Evolutionary conservation across 2,888 invertebrate species (phyloP), one percentile per base, ranked within the genome.

Genomic region (Amorpha juglandis): DNA sequence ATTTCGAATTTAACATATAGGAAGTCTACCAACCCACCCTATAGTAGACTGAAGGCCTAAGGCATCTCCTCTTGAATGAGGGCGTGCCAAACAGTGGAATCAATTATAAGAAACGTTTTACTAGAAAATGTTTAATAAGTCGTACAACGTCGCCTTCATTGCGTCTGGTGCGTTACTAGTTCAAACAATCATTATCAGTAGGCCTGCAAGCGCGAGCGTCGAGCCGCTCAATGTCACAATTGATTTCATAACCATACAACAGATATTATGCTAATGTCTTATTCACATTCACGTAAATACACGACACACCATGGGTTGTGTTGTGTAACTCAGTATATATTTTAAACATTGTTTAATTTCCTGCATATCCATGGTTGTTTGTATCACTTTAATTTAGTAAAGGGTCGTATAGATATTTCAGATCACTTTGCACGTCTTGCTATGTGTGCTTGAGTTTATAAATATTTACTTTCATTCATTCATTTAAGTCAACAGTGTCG

Each of bases 181-280:
- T 19, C 42, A 83, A 81, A 82, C 76, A 78, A 78, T 70, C 75
- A 77, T 77, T 76, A 74, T 72, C 73, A 71, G 75, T 71, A 74
- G 73, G 76, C 73, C 77, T 69, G 72, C 74, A 71, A 71, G 27
- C 51, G 16, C 12, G 27, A 35, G 35, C n/a, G 55, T n/a, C 38
- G 42, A 42, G 35, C 38, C 16, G 38, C 70, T 81, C 83, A 83
- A 81, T 81, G 82, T 75, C 82, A 81, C 72, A 71, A 70, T 72
- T 75, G 73, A 78, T 78, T 78, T 75, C 71, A 69, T 77, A 78
- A 75, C 71, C 74, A 76, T 76, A 78, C 70, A 74, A 74, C 74
- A 69, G 64, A 70, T 51, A n/a, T n/a, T n/a, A 72, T 70, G 73
- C 73, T 71, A 74, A 74, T 73, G 66, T 71, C 66, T 45, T 12